Conservation (phyloP, 1,140 invertebrate genomes). For the Pararge aegeria region DNA sequence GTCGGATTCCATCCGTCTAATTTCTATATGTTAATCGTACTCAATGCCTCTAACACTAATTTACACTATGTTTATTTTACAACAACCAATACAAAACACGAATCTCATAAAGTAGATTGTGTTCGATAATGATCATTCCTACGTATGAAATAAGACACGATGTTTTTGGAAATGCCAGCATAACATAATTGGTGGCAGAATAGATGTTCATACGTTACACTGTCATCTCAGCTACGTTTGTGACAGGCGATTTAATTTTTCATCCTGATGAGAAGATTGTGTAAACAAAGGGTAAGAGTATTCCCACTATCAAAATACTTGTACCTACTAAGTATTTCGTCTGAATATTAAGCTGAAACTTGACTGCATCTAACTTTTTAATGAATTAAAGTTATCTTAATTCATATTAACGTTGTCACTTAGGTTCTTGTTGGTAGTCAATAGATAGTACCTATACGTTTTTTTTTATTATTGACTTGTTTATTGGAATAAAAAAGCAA, state of each 20-base stretch:
- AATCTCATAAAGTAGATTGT: slow-evolving; percentile 6
- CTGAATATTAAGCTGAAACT: too few relatives aligned
- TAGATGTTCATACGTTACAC: slow-evolving; percentile 51
- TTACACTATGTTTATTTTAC: slow-evolving; percentile 74
- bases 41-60: slow-evolving; percentile 63
- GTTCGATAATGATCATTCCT: slow-evolving; percentile 26
- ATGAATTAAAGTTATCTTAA: too few relatives aligned
- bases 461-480: too few relatives aligned
- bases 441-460: too few relatives aligned
- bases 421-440: too few relatives aligned
- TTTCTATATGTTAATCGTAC: slow-evolving; percentile 70
- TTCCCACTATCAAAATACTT: slow-evolving; percentile 13
- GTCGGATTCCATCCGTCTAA: slow-evolving; percentile 52
- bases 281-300: slow-evolving; percentile 48
- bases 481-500: too few relatives aligned
- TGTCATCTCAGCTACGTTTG: slow-evolving; percentile 61
- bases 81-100: slow-evolving; percentile 35
- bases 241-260: slow-evolving; percentile 72
- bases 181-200: slow-evolving; percentile 27
- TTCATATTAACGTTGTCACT: too few relatives aligned
- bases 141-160: neutral
- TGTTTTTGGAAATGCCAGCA: neutral
- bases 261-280: slow-evolving; percentile 54
- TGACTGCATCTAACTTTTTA: too few relatives aligned
- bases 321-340: neutral